Evolutionary conservation across 2,888 invertebrate genomes (phyloP).

Genomic region (Tetragonisca angustula): DNA sequence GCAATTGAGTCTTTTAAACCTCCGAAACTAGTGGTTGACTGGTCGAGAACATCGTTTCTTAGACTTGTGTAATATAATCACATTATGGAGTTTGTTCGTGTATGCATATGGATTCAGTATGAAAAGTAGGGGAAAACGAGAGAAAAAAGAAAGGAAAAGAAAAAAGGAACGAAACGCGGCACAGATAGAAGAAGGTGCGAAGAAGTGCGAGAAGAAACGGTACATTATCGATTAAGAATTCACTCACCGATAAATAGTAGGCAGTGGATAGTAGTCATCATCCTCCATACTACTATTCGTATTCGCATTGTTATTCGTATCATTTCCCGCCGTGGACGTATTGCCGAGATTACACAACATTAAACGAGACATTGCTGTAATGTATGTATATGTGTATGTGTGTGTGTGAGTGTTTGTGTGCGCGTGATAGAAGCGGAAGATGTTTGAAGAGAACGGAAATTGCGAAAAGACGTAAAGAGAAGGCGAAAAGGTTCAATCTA

Average conservation of each 20-base stretch:
- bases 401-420: background rate
- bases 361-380: slow-evolving; percentile 88
- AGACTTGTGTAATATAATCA: too few relatives aligned
- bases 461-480: background rate
- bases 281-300: slow-evolving; percentile 93
- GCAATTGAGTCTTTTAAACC: background rate
- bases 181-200: background rate
- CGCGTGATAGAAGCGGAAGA: background rate
- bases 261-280: slow-evolving; percentile 92
- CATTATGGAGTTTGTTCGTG: background rate
- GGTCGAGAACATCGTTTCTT: too few relatives aligned
- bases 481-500: background rate
- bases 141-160: too few relatives aligned
- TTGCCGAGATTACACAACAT: slow-evolving; percentile 88
- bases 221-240: background rate
- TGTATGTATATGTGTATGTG: background rate
- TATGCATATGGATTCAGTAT: background rate
- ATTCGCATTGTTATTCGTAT: slow-evolving; percentile 87
- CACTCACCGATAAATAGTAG: slow-evolving; percentile 94
- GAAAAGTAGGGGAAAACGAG: background rate
- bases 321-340: slow-evolving; percentile 82
- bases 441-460: slow-evolving; percentile 5
- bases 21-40: too few relatives aligned
- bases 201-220: background rate
- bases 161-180: background rate